Percentiles rank a stretch among this genome's conserved stretches.
Conservation (phyloP, 2,888 invertebrate genomes). For the Meloe dianella region DNA sequence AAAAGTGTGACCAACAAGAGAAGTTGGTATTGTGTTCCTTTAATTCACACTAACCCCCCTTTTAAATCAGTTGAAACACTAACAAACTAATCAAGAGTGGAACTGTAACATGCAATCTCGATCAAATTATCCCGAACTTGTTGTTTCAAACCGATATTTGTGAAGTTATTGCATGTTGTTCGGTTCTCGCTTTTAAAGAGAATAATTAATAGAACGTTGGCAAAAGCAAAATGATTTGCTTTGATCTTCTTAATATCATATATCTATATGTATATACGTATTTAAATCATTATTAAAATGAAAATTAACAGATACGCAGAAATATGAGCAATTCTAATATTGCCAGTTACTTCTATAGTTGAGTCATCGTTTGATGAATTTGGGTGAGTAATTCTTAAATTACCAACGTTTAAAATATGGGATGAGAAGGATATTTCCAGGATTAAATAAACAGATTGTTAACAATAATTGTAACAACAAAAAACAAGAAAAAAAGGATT, state of each 20-base stretch:
- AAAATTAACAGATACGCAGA: not conserved
- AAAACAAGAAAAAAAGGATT: not conserved
- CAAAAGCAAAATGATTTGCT: not conserved
- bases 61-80: not conserved
- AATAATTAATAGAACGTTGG: slow-evolving; percentile 5
- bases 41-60: not conserved
- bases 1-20: not conserved
- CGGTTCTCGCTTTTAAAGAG: not conserved
- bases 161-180: not conserved
- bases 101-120: slow-evolving; percentile 6
- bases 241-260: not conserved
- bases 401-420: not conserved
- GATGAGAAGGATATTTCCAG: not conserved
- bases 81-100: slow-evolving; percentile 6
- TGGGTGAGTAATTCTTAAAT: not conserved
- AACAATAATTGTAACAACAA: not conserved
- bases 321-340: not conserved
- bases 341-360: not conserved
- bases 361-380: not conserved
- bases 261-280: not conserved
- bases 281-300: not conserved
- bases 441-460: not conserved
- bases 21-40: not conserved
- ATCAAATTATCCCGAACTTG: slow-evolving; percentile 4
- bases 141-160: not conserved